A percentile compares a stretch with the other conserved stretches of the same genome.
Evolutionary conservation across 2,888 invertebrate genomes (phyloP).

Genomic region (Aproaerema taeniolella): DNA sequence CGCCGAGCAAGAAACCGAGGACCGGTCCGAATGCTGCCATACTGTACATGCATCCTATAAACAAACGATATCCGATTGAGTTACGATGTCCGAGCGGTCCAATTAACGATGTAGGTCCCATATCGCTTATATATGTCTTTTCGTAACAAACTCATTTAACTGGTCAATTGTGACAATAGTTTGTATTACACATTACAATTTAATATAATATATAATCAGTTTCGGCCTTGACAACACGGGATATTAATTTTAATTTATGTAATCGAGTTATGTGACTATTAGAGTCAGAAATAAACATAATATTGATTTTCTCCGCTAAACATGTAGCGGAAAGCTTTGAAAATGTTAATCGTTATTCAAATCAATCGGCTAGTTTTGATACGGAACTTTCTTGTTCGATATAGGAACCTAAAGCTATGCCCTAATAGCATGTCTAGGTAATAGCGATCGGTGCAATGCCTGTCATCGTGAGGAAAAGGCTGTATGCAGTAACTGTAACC

Average conservation of each 20-base stretch:
- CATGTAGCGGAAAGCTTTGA: background rate
- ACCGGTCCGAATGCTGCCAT: constrained; percentile 98
- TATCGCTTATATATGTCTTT: background rate
- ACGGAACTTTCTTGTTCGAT: too few species aligned
- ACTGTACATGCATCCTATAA: constrained; percentile 92
- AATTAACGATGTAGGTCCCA: background rate
- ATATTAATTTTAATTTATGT: constrained; percentile 8
- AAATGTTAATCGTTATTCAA: background rate
- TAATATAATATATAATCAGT: too few species aligned
- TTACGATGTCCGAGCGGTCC: too few species aligned
- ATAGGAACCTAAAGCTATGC: too few species aligned
- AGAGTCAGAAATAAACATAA: constrained; percentile 2
- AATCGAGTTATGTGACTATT: constrained; percentile 1
- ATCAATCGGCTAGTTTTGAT: too few species aligned
- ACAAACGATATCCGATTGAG: constrained; percentile 12
- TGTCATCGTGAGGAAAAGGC: constrained; percentile 21
- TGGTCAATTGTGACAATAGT: too few species aligned
- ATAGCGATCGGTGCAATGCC: background rate
- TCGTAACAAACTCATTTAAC: too few species aligned
- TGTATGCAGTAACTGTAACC: constrained; percentile 32
- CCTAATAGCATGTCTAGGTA: too few species aligned
- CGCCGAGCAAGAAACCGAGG: constrained; percentile 93
- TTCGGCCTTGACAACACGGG: too few species aligned
- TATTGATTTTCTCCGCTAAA: background rate
- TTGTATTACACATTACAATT: too few species aligned